Base-by-base conservation (phyloP, 2,888 invertebrate genomes). In the Sepiola atlantica region DNA sequence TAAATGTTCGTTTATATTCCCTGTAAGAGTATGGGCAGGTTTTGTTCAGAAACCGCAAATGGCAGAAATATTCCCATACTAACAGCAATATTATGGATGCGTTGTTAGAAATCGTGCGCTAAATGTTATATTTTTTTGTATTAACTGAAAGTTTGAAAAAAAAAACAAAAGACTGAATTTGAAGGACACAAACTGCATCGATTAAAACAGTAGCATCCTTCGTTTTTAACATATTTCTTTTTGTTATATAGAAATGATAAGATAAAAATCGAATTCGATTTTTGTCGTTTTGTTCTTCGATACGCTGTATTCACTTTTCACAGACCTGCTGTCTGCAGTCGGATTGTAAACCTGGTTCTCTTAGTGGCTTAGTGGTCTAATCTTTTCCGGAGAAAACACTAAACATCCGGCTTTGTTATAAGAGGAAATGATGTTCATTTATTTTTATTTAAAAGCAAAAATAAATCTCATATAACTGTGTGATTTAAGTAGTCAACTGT, bases 231-330 rank as follows among this genome's bases (percentile, higher is more conserved):
- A n/a, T n/a, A n/a, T n/a, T n/a, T 77, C 16, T 77, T n/a, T 77
- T n/a, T n/a, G 16, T 77, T n/a, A 77, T n/a, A 77, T n/a, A 16
- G n/a, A 77, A n/a, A 77, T 77, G 77, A n/a, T 77, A 77, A 77
- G 77, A 77, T 77, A 77, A 77, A 45, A 77, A 77, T n/a, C n/a
- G 77, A 77, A 77, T 77, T 77, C n/a, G 77, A 77, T 77, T 77
- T 32, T 12, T 16, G 77, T 32, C n/a, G 77, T 18, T 77, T 77
- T 77, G n/a, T 18, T 77, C 32, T 77, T 32, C 32, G n/a, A n/a
- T 77, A 32, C 77, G 77, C 77, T 77, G n/a, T n/a, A 77, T n/a
- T 16, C 16, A 77, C 16, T n/a, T 77, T 32, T n/a, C 77, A 14
- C n/a, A 77, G 77, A 77, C 77, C 32, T 77, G 16, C 32, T 77